Base-by-base conservation (phyloP, 2,113 vertebrate genomes). In the Setophaga petechia region DNA sequence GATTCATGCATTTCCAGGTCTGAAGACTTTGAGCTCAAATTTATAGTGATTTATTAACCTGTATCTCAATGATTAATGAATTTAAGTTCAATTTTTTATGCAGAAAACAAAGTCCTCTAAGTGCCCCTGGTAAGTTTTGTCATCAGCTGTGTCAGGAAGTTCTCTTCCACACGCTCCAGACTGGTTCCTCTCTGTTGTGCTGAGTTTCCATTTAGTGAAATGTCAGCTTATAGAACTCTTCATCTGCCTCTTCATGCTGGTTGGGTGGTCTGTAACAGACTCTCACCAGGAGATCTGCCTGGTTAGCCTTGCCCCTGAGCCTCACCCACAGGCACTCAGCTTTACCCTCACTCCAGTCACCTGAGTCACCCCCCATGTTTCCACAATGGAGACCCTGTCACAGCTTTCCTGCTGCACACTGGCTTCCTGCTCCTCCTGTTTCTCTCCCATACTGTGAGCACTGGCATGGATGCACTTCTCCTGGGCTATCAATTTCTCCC, bases 331-430 rank as follows among this genome's bases (percentile, higher is more conserved):
- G 39, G 12, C 12, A 24, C n/a, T 39, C n/a, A 19, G 5, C 6
- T 11, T 14, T 17, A 15, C 30, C 19, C 5, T 35, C n/a, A 5
- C 57, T 47, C 11, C 75, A 25, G 6, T 6, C n/a, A 5, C 2
- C 15, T 3, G 4, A 20, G 24, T 11, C 19, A 39, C 12, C 1
- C 19, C 12, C 18, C 10, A 0, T 1, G 2, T 41, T 63, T 31
- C 49, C 3, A 1, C 30, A 13, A 11, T 15, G 41, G 41, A 30
- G 6, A 31, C 15, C 14, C 4, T 33, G 24, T 10, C 41, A n/a
- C 1, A 11, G 47, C 10, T 63, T 47, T 55, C 9, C 57, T 63
- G 66, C n/a, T 57, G 57, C 30, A 14, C 58, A 2, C 0, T 2
- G 35, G 20, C n/a, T 63, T 30, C 84, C 74, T 47, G 39, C 55